Conservation (phyloP, 2,797 vertebrate species). For the Pangasius djambal region DNA sequence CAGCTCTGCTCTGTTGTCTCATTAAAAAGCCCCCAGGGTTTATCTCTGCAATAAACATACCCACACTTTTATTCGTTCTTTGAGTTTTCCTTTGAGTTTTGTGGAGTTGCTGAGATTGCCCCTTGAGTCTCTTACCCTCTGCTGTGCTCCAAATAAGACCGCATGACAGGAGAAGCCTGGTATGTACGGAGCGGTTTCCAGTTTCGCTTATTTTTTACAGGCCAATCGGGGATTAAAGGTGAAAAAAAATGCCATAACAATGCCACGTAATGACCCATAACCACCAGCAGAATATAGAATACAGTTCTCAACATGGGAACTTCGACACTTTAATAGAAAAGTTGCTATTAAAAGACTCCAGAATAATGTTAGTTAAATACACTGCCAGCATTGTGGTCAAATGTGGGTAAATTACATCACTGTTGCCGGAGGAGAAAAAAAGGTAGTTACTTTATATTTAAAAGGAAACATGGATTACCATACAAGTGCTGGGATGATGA, state of each 20-base stretch:
- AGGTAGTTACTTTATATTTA: neutral
- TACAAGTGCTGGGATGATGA: neutral
- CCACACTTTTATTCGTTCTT: neutral
- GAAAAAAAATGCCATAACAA: constrained; percentile 9
- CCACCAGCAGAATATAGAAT: neutral
- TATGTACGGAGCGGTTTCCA: constrained; percentile 23
- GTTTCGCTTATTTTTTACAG: neutral
- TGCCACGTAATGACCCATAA: neutral
- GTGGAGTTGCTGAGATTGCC: neutral
- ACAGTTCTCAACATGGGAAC: neutral
- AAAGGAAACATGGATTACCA: neutral
- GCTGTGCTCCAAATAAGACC: constrained; percentile 10
- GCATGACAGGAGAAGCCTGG: constrained; percentile 35
- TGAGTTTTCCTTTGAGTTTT: neutral
- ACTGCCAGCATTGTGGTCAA: neutral
- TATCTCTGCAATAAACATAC: neutral
- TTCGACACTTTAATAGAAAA: neutral
- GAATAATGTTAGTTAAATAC: neutral
- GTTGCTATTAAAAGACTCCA: constrained; percentile 12
- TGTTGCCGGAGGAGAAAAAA: neutral
- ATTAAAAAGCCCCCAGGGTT: neutral
- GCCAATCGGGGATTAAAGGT: neutral
- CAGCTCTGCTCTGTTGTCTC: neutral
- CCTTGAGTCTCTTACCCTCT: neutral
- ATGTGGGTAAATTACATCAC: neutral